phyloP scores from a whole-genome alignment of 2,888 invertebrate genomes.

The Entomobrya multifasciata region DNA sequence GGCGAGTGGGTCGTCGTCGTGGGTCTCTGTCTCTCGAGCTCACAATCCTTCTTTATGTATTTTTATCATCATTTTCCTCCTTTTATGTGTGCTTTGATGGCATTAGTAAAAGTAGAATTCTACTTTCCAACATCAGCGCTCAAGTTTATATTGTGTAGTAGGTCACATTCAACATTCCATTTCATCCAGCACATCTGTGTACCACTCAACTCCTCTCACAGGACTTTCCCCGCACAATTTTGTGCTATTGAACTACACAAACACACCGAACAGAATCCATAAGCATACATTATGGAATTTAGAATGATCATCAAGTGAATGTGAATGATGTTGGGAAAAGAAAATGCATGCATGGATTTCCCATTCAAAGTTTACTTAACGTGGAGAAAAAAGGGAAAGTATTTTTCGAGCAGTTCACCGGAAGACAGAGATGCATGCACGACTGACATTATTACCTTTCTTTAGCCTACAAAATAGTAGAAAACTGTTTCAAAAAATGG shows the following conservation, averaged over 20 bases:
- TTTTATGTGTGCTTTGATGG: conserved; percentile 15
- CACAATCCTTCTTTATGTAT: neutral
- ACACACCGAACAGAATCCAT: neutral
- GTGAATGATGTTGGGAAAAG: neutral
- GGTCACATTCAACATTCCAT: conserved; percentile 43
- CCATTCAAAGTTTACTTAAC: conserved; percentile 29
- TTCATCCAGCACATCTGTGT: conserved; percentile 37
- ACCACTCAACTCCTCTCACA: neutral
- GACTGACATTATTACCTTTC: conserved; percentile 62
- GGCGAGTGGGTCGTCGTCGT: too few species aligned
- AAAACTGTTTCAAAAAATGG: neutral
- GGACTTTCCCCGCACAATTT: neutral
- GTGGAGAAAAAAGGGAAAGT: conserved; percentile 3
- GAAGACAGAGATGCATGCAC: conserved; percentile 62
- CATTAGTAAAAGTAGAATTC: neutral
- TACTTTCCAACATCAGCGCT: neutral
- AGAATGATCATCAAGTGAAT: neutral
- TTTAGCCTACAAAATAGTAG: neutral
- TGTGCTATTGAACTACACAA: neutral
- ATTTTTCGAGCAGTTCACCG: conserved; percentile 13
- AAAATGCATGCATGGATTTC: conserved; percentile 29
- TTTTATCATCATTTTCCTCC: neutral
- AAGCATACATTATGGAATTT: too few species aligned
- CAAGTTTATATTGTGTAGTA: neutral
- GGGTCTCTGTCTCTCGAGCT: neutral